Evolutionary conservation across 2,797 vertebrate species (phyloP).

Genomic region (Acipenser ruthenus): DNA sequence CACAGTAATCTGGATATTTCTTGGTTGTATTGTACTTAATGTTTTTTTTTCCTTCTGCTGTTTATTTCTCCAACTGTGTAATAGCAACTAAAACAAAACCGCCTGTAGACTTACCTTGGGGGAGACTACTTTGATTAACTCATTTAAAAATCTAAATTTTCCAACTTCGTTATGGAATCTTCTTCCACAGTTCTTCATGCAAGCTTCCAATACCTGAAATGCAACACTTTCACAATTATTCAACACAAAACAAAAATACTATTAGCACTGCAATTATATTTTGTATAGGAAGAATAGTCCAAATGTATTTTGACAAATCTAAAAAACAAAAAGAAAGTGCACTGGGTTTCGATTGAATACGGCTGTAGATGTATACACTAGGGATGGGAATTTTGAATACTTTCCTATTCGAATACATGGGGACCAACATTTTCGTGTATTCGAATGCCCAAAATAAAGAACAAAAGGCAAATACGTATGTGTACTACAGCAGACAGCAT

Average conservation of each 20-base stretch:
- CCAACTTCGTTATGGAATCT: constrained; percentile 90
- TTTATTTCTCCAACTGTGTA: neutral
- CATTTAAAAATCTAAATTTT: constrained; percentile 91
- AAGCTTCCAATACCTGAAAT: constrained; percentile 81
- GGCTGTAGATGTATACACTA: neutral
- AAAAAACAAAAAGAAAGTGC: neutral
- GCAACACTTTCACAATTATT: too few relatives aligned
- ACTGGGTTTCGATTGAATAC: neutral
- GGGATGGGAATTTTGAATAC: too few relatives aligned
- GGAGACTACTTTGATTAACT: constrained; percentile 91
- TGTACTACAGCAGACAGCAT: too few relatives aligned
- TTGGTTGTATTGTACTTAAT: too few relatives aligned
- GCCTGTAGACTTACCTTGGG: constrained; percentile 72
- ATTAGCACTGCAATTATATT: neutral
- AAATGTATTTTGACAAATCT: neutral
- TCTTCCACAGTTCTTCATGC: constrained; percentile 91
- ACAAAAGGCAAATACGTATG: too few relatives aligned
- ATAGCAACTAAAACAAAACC: neutral
- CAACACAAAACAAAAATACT: constrained; percentile 17
- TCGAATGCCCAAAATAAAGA: too few relatives aligned
- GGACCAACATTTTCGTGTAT: too few relatives aligned
- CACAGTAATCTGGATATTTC: too few relatives aligned
- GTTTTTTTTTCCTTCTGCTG: too few relatives aligned
- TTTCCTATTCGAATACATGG: too few relatives aligned
- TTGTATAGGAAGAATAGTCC: neutral